phyloP scores from a whole-genome alignment of 2,888 invertebrate species.

The Schrankia costaestrigalis region DNA sequence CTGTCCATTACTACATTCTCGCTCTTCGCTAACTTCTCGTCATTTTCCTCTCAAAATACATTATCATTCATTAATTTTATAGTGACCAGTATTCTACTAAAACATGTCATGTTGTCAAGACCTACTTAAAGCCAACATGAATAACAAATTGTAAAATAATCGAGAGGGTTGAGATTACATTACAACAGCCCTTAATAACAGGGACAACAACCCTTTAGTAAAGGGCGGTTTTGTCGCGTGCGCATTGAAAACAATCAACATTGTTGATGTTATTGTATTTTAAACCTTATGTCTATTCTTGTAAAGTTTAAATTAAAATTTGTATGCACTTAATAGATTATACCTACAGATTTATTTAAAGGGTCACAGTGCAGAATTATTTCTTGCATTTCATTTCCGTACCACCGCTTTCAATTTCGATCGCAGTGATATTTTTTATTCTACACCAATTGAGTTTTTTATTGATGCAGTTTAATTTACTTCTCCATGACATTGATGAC shows the following conservation, averaged over 20 bases:
- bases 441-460: conserved; percentile 6
- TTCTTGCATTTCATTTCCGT: conserved; percentile 2
- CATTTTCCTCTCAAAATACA: neutral
- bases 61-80: no score
- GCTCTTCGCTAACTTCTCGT: no score
- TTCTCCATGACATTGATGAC: no score
- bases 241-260: conserved; percentile 49
- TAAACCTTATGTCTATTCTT: conserved; percentile 4
- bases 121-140: conserved; percentile 27
- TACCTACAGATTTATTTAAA: conserved; percentile 9
- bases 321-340: no score
- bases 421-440: no score
- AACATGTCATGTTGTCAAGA: conserved; percentile 19
- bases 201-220: conserved; percentile 51
- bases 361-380: conserved; percentile 20
- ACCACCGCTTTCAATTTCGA: no score
- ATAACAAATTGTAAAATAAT: conserved; percentile 60
- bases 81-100: no score
- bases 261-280: conserved; percentile 4
- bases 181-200: conserved; percentile 48
- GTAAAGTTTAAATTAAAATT: conserved; percentile 11
- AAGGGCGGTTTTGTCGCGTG: conserved; percentile 60
- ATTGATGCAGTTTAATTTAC: conserved; percentile 24
- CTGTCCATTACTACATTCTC: no score
- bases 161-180: conserved; percentile 54